Percentiles rank a stretch among this genome's conserved stretches.
Evolutionary conservation across 2,113 vertebrate genomes (phyloP).

Genomic region (Silurus asotus): DNA sequence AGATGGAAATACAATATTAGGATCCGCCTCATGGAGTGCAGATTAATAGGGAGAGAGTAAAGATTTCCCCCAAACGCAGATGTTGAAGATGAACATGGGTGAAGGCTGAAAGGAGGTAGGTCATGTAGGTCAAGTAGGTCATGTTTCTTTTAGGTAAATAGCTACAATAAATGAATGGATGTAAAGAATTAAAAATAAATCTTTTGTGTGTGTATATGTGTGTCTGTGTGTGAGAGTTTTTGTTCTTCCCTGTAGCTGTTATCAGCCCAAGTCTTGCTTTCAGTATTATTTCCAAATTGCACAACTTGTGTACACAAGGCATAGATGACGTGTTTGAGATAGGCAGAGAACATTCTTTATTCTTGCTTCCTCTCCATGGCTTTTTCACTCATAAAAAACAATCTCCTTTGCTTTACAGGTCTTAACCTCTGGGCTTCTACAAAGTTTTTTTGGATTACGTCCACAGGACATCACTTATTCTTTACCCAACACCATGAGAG

Average conservation of each 20-base stretch:
- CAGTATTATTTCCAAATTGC: constrained; percentile 24
- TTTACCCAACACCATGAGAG: constrained; percentile 14
- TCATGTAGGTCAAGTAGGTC: not conserved
- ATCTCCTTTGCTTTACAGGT: not conserved
- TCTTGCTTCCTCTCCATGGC: not conserved
- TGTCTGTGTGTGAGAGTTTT: not conserved
- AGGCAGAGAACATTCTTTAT: constrained; percentile 33
- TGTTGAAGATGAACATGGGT: not conserved
- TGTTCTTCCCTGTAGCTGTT: not conserved
- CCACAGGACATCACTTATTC: not conserved
- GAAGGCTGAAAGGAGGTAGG: not conserved
- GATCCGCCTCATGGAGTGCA: constrained; percentile 7
- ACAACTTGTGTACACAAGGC: constrained; percentile 25
- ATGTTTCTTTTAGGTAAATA: not conserved
- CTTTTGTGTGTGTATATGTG: not conserved
- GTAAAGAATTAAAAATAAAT: not conserved
- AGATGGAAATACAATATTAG: constrained; percentile 28
- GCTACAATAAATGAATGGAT: not conserved
- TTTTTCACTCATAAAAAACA: not conserved
- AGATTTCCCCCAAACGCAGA: not conserved
- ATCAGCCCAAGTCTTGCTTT: constrained; percentile 11
- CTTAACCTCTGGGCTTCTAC: too few relatives aligned
- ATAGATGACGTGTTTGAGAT: constrained; percentile 33
- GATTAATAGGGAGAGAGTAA: not conserved
- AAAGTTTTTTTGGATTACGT: not conserved